Base-by-base conservation (phyloP, 2,888 invertebrate genomes). In the Drosophila affinis region DNA sequence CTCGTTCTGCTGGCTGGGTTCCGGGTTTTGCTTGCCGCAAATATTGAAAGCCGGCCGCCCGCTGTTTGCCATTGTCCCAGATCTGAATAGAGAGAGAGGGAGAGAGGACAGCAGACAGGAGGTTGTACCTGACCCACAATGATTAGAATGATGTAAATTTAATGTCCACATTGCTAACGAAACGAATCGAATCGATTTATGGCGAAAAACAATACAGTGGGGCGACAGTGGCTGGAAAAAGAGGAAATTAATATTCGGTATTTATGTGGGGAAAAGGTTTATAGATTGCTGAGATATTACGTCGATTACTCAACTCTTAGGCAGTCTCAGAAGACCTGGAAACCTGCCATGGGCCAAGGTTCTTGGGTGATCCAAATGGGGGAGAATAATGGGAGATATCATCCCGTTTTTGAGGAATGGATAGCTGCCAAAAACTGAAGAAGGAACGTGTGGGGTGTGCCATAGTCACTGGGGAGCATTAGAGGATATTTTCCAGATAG, bases 121-220 rank as follows among this genome's bases (percentile, higher is more conserved):
- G 32, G 58, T 51, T 24, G 32, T 58, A 64, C 60, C 73, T 67
- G 67, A 61, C 67, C 73, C 67, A 72, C 73, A 39, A 51, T 46
- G 73, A 67, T 61, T 60, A 39, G 60, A 49, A 63, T 63, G 57
- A 63, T 63, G 57, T 63, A 57, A 71, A 39, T 52, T 52, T 44
- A 48, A 47, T 58, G 57, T 47, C 9, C 57, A 18, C 44, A 39
- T 21, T 21, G 3, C 24, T 24, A 39, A 29, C 32, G 46, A 48
- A 57, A 47, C 47, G 18, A 57, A 21, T 32, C n/a, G 54, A 39
- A 39, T 24, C 62, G 62, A 63, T 62, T 63, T 62, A 62, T 39
- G 55, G 61, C 29, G 34, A 39, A 55, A 45, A 32, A 12, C 17
- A 62, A 46, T 32, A n/a, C n/a, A 21, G 39, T 34, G 51, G 55